phyloP scores from a whole-genome alignment of 2,113 vertebrate species.

The Notiomystis cincta region DNA sequence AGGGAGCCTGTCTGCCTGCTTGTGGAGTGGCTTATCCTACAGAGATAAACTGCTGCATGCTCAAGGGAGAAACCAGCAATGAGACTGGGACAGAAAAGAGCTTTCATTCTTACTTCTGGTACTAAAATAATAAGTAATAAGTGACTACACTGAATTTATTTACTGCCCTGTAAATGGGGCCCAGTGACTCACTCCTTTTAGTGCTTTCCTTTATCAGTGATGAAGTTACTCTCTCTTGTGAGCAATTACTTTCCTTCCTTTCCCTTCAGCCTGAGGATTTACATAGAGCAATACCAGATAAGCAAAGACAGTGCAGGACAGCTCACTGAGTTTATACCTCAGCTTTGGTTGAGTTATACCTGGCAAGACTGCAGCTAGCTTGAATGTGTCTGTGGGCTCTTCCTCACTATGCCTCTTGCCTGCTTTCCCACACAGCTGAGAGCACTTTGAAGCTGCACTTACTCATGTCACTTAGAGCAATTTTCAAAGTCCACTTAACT shows the following conservation, averaged over 20 bases:
- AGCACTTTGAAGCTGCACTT: background rate
- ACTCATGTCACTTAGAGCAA: background rate
- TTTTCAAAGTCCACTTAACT: slow-evolving; percentile 31
- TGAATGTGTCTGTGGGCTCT: background rate
- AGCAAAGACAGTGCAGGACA: background rate
- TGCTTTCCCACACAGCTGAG: background rate
- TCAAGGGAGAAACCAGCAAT: background rate
- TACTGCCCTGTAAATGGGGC: background rate
- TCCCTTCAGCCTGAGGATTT: background rate
- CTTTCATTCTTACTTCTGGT: background rate
- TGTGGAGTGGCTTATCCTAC: background rate
- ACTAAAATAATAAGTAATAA: background rate
- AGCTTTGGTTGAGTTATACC: background rate
- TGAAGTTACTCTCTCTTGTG: background rate
- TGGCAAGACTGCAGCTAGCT: background rate
- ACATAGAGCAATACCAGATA: background rate
- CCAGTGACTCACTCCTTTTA: background rate
- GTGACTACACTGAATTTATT: background rate
- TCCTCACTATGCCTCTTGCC: background rate
- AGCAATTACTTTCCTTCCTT: background rate
- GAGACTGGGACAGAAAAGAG: background rate
- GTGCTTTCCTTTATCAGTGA: background rate
- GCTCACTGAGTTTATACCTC: background rate
- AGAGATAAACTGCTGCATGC: background rate
- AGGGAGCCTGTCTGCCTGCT: background rate